Evolutionary conservation across 2,113 vertebrate species (phyloP), one percentile per base, ranked within the genome.

Genomic region (Cottus gobio): DNA sequence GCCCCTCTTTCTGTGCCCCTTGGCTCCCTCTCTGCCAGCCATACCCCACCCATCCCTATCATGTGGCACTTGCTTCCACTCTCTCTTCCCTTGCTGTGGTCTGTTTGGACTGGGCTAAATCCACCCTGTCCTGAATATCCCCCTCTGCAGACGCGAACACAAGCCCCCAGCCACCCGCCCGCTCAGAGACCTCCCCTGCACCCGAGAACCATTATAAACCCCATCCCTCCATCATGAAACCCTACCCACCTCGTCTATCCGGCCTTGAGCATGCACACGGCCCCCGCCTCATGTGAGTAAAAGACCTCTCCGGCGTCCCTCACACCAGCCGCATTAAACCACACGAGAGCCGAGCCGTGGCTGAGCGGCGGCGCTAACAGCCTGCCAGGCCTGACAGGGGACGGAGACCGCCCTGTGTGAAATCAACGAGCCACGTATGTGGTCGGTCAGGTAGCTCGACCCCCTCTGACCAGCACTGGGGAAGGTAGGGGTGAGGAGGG

Each of bases 71-170:
- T 54, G 65, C 82, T 63, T 28, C 80, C 80, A 15, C 85, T 83
- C 71, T 84, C 74, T 71, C 58, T 62, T 65, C 54, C 62, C 77
- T 44, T 66, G n/a, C 66, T 75, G 68, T 72, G 34, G 39, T 83
- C 82, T 90, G 85, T 90, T 92, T 89, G 90, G 87, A 90, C 87
- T 85, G 79, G 67, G 80, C 75, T 79, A 79, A 90, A 91, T 89
- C 75, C 80, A 66, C 84, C 73, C 83, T 50, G 52, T 78, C 82
- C 72, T 70, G 70, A 79, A 87, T 79, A 77, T 75, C 67, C 70
- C 13, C 16, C 30, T 28, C 52, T 5, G 2, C 67, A 78, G 83
- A 80, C 88, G 82, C 76, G 84, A 92, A 64, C 74, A 60, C 71
- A 70, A 71, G 68, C 12, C 75, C 71, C 64, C 80, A 85, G 83